Percentiles rank a stretch among this genome's conserved stretches.
phyloP scores from a whole-genome alignment of 2,797 vertebrate species.

The Florisuga fusca region DNA sequence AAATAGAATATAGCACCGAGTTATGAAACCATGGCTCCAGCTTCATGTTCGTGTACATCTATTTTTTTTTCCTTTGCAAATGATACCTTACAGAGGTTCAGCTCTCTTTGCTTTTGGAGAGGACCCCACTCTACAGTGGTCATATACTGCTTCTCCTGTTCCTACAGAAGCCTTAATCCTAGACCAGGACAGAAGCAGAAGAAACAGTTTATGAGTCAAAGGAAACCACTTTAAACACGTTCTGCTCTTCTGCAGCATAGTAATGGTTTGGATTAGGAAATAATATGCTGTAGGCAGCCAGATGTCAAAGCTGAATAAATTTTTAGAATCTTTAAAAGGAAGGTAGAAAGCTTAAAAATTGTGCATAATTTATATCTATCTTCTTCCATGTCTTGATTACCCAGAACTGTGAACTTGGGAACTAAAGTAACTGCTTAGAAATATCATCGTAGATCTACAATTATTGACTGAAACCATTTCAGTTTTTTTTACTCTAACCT shows the following conservation, averaged over 20 bases:
- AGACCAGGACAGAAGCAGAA: background rate
- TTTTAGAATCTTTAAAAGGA: constrained; percentile 43
- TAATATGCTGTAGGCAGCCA: constrained; percentile 44
- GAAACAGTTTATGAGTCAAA: background rate
- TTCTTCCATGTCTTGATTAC: constrained; percentile 16
- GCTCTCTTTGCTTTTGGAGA: background rate
- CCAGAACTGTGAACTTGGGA: background rate
- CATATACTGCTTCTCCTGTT: background rate
- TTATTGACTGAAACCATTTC: constrained; percentile 31
- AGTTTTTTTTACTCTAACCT: constrained; percentile 28
- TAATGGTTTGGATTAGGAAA: constrained; percentile 51
- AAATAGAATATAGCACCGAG: background rate
- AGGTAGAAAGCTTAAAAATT: constrained; percentile 47
- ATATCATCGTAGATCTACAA: background rate
- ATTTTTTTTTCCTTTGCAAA: background rate
- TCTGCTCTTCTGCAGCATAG: constrained; percentile 7
- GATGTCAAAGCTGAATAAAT: constrained; percentile 43
- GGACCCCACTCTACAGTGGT: background rate
- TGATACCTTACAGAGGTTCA: background rate
- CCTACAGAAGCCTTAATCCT: background rate
- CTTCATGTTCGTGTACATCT: background rate
- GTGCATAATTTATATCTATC: constrained; percentile 59
- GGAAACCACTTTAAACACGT: constrained; percentile 20
- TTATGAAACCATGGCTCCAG: background rate
- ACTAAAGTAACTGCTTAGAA: background rate